Conservation (phyloP, 2,797 vertebrate species). For the Darevskia mixta region DNA sequence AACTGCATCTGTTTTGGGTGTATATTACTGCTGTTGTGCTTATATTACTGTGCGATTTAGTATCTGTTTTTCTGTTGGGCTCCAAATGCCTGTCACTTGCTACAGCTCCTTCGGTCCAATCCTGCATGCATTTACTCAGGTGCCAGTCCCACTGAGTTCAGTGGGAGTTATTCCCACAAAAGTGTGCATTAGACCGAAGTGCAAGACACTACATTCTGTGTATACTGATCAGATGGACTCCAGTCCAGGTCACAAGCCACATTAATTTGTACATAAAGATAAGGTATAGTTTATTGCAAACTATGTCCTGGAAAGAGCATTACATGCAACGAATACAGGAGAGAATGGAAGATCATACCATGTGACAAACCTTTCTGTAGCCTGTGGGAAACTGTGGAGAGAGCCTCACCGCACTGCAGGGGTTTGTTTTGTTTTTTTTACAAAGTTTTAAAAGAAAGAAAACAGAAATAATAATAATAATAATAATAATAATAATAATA, state of each 20-base stretch:
- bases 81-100: neutral
- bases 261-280: no score
- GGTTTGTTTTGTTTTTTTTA: no score
- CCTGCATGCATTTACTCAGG: neutral
- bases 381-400: neutral
- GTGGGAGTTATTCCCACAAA: neutral
- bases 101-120: neutral
- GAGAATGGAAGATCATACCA: no score
- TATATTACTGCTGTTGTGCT: conserved; percentile 27
- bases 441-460: no score
- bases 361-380: neutral
- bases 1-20: conserved; percentile 50
- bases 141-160: no score
- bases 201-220: neutral
- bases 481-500: no score
- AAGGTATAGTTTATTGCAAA: no score
- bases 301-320: no score
- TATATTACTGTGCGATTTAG: conserved; percentile 36
- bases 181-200: neutral
- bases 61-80: neutral
- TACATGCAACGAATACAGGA: no score
- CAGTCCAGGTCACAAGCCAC: no score
- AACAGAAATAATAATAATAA: no score
- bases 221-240: neutral
- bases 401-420: neutral